These are phyloP conservation scores for Grammomys dolichurus DNA, from an alignment of 2,113 vertebrate species.

Conservation along the genomic window DNA sequence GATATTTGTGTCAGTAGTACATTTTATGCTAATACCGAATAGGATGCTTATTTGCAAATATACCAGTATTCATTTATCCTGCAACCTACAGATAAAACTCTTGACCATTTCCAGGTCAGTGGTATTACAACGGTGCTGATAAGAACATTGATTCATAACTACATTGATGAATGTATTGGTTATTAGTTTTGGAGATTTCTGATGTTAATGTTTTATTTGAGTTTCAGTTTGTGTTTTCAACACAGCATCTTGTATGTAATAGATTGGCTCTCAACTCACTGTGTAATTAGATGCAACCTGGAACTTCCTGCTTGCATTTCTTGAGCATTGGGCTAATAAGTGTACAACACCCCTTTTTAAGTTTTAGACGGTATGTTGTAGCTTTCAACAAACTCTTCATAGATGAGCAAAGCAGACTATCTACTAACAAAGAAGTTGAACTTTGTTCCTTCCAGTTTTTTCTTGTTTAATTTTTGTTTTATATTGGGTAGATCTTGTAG, in stretches of 20 bases:
- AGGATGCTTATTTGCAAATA: background rate
- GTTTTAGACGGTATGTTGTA: background rate
- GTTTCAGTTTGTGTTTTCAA: background rate
- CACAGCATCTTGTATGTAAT: background rate
- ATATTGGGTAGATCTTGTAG: background rate
- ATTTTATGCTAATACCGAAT: background rate
- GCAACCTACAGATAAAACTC: background rate
- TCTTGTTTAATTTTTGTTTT: background rate
- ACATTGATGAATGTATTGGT: background rate
- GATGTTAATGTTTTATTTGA: background rate
- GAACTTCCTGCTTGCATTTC: background rate
- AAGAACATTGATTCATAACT: background rate
- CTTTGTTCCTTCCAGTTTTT: background rate
- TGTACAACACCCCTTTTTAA: background rate
- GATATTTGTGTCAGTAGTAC: background rate
- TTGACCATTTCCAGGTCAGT: background rate
- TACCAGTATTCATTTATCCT: background rate
- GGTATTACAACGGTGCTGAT: background rate
- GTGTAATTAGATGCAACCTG: too few species aligned
- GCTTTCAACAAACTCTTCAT: background rate
- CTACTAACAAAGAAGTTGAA: background rate
- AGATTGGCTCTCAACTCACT: too few species aligned
- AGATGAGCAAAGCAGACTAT: background rate
- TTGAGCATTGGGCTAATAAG: background rate
- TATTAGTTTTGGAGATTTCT: background rate